Percentiles rank a stretch among this genome's conserved stretches.
These are phyloP conservation scores for Augochlora pura DNA, from an alignment of 1,140 invertebrate species.

Conservation along the genomic window DNA sequence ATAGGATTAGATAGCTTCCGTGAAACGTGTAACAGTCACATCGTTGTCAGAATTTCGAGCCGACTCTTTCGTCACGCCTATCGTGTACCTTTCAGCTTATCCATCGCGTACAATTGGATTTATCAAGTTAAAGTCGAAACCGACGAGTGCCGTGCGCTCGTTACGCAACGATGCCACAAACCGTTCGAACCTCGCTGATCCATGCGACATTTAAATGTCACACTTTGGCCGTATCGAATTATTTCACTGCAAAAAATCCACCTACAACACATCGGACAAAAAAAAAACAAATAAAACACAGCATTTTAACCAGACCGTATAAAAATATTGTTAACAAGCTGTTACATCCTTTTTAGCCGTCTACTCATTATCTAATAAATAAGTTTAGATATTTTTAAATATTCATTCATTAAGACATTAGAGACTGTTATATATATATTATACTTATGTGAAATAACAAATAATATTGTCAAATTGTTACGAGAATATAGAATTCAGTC, in stretches of 20 bases:
- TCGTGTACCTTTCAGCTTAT: constrained; percentile 69
- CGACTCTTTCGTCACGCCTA: constrained; percentile 61
- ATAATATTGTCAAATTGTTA: too few species aligned
- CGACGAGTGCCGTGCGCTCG: constrained; percentile 31
- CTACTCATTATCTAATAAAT: too few species aligned
- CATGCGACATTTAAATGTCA: constrained; percentile 20
- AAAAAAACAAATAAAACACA: too few species aligned
- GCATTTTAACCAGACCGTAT: too few species aligned
- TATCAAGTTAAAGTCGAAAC: constrained; percentile 57
- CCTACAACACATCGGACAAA: neutral
- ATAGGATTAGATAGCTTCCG: constrained; percentile 45
- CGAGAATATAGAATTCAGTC: too few species aligned
- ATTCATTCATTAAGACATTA: too few species aligned
- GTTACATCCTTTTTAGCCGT: too few species aligned
- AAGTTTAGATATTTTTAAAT: too few species aligned
- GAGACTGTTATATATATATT: too few species aligned
- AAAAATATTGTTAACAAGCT: too few species aligned
- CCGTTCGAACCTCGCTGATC: constrained; percentile 18
- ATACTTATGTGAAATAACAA: too few species aligned
- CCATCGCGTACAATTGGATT: constrained; percentile 68
- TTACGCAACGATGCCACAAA: constrained; percentile 11
- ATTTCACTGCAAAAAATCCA: constrained; percentile 1
- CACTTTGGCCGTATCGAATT: neutral
- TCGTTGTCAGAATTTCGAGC: constrained; percentile 53
- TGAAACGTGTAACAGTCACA: constrained; percentile 50